Base-by-base conservation (phyloP, 2,113 vertebrate species). In the Peromyscus maniculatus region DNA sequence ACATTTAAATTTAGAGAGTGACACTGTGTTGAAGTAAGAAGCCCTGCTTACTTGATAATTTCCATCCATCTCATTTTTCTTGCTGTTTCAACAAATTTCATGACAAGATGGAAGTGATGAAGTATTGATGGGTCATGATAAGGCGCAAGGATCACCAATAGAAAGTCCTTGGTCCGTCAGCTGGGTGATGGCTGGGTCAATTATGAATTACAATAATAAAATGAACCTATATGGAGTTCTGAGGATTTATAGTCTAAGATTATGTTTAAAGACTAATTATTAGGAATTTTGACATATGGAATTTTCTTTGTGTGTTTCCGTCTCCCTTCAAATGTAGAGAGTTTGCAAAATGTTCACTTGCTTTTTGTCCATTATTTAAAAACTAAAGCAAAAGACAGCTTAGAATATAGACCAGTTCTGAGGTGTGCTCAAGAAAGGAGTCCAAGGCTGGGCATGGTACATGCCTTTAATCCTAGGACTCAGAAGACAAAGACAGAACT, bases 281-380 rank as follows among this genome's bases (percentile, higher is more conserved):
- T 69, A 83, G 33, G 43, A 52, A 90, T 89, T 96, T n/a, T 59
- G 75, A 28, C 31, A 28, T 57, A 92, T 33, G 89, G 33, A 83
- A 12, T 78, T 96, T 33, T 93, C 86, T 90, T 13, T 33, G 12
- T 80, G n/a, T 75, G 57, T 26, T 80, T 59, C 15, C 1, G 9
- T n/a, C 26, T 6, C 3, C 28, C 5, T 21, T 87, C 57, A 92
- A 84, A 86, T 49, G 49, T 5, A 90, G 49, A 92, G 75, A 93
- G 2, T 3, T 78, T 84, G 11, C 62, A 92, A 92, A 87, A 91
- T 72, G 7, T 92, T 84, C 82, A 12, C 28, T 3, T 69, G 15
- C 7, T 49, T 75, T 90, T 80, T 91, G 49, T 59, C 77, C 64
- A 69, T 71, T 49, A 80, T 93, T 87, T 87, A 69, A 64, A 77